phyloP scores from a whole-genome alignment of 2,888 invertebrate species.

The Hemicrepidius hirtus region DNA sequence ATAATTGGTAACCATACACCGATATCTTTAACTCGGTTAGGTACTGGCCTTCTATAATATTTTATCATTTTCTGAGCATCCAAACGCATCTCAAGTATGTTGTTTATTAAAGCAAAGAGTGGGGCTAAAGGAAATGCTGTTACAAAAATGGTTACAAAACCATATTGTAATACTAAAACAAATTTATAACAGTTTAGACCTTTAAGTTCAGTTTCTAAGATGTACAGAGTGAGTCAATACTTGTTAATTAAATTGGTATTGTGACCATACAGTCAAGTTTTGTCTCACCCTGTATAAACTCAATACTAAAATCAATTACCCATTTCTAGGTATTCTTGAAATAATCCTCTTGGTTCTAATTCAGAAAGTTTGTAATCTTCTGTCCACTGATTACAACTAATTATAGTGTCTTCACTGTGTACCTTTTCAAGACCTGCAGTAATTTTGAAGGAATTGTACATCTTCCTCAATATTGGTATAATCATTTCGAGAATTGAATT shows the following conservation, averaged over 20 bases:
- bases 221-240: too few relatives aligned
- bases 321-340: conserved; percentile 91
- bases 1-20: conserved; percentile 88
- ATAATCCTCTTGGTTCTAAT: conserved; percentile 80
- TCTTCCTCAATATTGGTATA: conserved; percentile 78
- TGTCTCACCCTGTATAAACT: too few relatives aligned
- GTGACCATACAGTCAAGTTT: too few relatives aligned
- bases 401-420: conserved; percentile 68
- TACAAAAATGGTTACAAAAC: conserved; percentile 90
- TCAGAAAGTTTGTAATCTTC: conserved; percentile 82
- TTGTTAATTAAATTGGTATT: too few relatives aligned
- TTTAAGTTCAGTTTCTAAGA: too few relatives aligned
- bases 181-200: conserved; percentile 60
- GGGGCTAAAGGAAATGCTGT: conserved; percentile 91
- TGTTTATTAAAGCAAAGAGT: conserved; percentile 87
- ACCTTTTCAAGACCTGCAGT: conserved; percentile 72
- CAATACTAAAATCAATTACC: conserved; percentile 70
- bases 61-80: conserved; percentile 89
- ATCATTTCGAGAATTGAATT: conserved; percentile 86
- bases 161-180: conserved; percentile 85
- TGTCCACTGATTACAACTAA: conserved; percentile 82
- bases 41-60: conserved; percentile 83
- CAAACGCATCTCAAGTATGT: conserved; percentile 87
- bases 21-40: conserved; percentile 83
- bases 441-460: conserved; percentile 73